These are phyloP conservation scores for Mastacembelus armatus DNA, from an alignment of 2,797 vertebrate genomes.

Conservation along the genomic window DNA sequence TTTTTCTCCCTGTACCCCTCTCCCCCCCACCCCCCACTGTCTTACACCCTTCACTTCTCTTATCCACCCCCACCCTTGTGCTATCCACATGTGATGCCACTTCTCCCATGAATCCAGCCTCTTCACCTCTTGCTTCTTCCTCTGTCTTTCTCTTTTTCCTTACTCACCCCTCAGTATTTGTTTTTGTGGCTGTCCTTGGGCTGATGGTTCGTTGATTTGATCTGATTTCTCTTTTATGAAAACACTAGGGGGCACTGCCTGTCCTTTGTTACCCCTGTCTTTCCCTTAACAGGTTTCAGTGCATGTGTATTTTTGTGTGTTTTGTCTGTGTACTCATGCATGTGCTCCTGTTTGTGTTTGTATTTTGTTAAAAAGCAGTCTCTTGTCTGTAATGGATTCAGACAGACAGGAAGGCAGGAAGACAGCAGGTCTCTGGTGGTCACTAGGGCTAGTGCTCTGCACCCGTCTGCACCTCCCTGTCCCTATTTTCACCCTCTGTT, in stretches of 20 bases:
- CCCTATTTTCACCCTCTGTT: constrained; percentile 49
- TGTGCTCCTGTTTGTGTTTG: constrained; percentile 63
- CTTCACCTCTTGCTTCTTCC: constrained; percentile 40
- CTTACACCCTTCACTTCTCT: constrained; percentile 29
- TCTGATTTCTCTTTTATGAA: constrained; percentile 83
- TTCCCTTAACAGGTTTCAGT: constrained; percentile 56
- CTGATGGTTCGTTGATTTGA: constrained; percentile 79
- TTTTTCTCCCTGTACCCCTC: constrained; percentile 24
- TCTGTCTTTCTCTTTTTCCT: constrained; percentile 11
- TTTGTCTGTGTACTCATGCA: constrained; percentile 41
- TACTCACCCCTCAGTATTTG: constrained; percentile 46
- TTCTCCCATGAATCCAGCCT: constrained; percentile 61
- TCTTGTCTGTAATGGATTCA: constrained; percentile 83
- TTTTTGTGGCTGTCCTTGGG: constrained; percentile 60
- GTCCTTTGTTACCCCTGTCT: constrained; percentile 89
- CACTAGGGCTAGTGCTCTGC: constrained; percentile 52
- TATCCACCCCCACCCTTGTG: constrained; percentile 25
- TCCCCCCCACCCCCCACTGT: constrained; percentile 11
- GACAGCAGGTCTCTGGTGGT: constrained; percentile 69
- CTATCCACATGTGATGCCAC: constrained; percentile 67
- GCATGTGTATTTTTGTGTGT: constrained; percentile 65
- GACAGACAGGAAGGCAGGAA: constrained; percentile 69
- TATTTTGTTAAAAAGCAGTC: constrained; percentile 73
- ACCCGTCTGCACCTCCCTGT: constrained; percentile 38
- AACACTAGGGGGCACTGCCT: constrained; percentile 99